Conservation (phyloP, 2,888 invertebrate genomes). For the Amitus sp. region DNA sequence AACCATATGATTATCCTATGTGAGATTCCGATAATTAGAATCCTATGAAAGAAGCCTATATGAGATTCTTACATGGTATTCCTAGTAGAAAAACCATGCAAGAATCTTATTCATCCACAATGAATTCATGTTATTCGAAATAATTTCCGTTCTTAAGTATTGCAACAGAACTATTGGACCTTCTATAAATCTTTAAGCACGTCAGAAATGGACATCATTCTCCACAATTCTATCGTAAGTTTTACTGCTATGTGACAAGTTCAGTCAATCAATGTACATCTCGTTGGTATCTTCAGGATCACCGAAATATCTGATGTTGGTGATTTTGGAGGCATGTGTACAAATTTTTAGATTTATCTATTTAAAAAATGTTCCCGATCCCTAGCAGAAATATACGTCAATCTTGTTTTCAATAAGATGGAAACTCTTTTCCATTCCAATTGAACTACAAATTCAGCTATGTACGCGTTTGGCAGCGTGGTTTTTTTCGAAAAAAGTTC, state of each 20-base stretch:
- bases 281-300: neutral
- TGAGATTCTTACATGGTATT: no score
- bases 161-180: conserved; percentile 18
- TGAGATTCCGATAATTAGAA: no score
- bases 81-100: no score
- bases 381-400: conserved; percentile 1
- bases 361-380: conserved; percentile 13
- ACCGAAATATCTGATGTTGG: conserved; percentile 11
- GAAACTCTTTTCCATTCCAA: conserved; percentile 12
- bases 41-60: no score
- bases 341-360: conserved; percentile 6
- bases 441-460: conserved; percentile 12
- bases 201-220: conserved; percentile 15
- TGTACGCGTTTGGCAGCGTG: conserved; percentile 28
- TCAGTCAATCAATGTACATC: conserved; percentile 5
- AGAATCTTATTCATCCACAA: conserved; percentile 7
- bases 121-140: conserved; percentile 13
- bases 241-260: conserved; percentile 3
- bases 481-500: conserved; percentile 11
- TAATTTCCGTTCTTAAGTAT: conserved; percentile 9
- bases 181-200: conserved; percentile 7
- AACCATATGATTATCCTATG: no score
- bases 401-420: conserved; percentile 10
- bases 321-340: conserved; percentile 2
- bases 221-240: conserved; percentile 11